phyloP scores from a whole-genome alignment of 2,797 vertebrate genomes.

The Chiloscyllium punctatum region DNA sequence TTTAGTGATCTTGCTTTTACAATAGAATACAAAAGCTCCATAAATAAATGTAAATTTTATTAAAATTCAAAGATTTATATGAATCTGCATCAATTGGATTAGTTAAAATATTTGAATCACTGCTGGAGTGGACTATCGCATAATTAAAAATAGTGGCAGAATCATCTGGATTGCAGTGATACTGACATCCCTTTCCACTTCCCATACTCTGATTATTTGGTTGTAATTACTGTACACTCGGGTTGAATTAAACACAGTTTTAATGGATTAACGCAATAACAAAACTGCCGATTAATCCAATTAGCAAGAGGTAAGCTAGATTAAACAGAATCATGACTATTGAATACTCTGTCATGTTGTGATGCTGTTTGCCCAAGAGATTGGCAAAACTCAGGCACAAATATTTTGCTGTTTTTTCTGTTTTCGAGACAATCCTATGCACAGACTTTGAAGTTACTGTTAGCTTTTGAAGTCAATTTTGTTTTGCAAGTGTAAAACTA shows the following conservation, averaged over 20 bases:
- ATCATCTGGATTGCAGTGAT: conserved; percentile 10
- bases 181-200: neutral
- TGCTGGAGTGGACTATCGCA: neutral
- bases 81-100: neutral
- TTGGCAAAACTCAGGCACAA: neutral
- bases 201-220: neutral
- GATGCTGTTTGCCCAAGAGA: neutral
- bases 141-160: neutral
- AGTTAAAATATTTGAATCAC: neutral
- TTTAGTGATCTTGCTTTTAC: neutral
- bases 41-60: neutral
- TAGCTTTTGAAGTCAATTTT: neutral
- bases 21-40: neutral
- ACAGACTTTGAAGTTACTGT: neutral
- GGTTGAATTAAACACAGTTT: conserved; percentile 29
- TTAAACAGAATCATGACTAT: conserved; percentile 13
- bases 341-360: neutral
- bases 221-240: neutral
- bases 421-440: neutral
- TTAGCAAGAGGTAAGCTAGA: conserved; percentile 30
- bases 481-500: neutral
- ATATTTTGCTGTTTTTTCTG: neutral
- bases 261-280: conserved; percentile 30
- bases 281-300: conserved; percentile 33
- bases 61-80: neutral